Evolutionary conservation across 2,113 vertebrate species (phyloP).

Genomic region (Chloroceryle aenea): DNA sequence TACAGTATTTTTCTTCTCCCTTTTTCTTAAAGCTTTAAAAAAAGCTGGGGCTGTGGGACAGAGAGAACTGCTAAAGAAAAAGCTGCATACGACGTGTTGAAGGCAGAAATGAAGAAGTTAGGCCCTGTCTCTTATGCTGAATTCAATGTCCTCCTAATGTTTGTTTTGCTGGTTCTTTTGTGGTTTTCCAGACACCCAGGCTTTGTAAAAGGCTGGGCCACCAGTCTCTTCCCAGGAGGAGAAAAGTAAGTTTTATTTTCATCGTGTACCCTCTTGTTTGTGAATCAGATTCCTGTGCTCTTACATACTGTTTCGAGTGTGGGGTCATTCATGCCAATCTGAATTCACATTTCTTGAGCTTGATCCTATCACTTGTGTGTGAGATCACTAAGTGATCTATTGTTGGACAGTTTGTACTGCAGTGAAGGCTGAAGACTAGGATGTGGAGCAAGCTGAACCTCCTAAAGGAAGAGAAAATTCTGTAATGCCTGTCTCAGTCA

Average conservation of each 20-base stretch:
- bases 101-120: conserved; percentile 83
- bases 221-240: conserved; percentile 79
- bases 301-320: background rate
- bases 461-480: background rate
- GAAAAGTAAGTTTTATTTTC: conserved; percentile 79
- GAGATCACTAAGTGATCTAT: background rate
- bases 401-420: background rate
- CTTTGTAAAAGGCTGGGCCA: conserved; percentile 90
- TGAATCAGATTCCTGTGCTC: background rate
- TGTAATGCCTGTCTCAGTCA: background rate
- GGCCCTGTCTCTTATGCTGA: conserved; percentile 91
- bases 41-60: conserved; percentile 83
- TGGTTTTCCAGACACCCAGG: conserved; percentile 95
- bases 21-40: conserved; percentile 80
- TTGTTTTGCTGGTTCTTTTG: conserved; percentile 85
- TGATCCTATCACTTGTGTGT: background rate
- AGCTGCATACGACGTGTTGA: conserved; percentile 81
- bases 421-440: background rate
- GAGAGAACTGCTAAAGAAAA: conserved; percentile 80
- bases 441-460: background rate
- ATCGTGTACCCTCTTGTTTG: background rate
- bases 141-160: conserved; percentile 86
- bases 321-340: background rate
- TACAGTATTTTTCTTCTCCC: background rate
- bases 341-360: background rate